These are phyloP conservation scores for Rhaphigaster nebulosa DNA, from an alignment of 2,888 invertebrate genomes.

Conservation along the genomic window DNA sequence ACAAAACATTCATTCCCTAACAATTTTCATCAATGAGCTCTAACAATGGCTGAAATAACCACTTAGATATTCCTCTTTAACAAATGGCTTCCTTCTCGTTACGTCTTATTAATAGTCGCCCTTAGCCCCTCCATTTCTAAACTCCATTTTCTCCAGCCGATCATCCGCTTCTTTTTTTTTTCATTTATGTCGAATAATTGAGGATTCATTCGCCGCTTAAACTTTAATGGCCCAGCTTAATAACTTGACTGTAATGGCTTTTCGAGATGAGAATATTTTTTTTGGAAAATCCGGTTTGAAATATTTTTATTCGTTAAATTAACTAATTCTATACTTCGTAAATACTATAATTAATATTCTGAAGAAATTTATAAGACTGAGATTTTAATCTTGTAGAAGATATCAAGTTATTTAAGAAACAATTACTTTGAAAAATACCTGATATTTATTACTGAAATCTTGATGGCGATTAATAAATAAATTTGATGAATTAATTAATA, in stretches of 20 bases:
- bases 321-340: background rate
- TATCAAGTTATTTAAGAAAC: background rate
- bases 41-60: background rate
- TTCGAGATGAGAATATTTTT: background rate
- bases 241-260: background rate
- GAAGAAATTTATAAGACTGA: background rate
- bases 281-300: background rate
- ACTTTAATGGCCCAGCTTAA: background rate
- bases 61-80: background rate
- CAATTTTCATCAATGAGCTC: background rate
- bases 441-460: too few species aligned
- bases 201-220: background rate
- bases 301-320: background rate
- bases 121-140: slow-evolving; percentile 5
- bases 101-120: slow-evolving; percentile 2
- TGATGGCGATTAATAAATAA: too few species aligned
- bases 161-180: background rate
- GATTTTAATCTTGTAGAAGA: background rate
- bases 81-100: background rate
- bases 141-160: background rate
- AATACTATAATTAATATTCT: background rate
- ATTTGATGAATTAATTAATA: too few species aligned
- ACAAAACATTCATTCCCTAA: background rate
- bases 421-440: too few species aligned
- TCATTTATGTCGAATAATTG: background rate